Evolutionary conservation across 1,140 invertebrate species (phyloP).

Genomic region (Semibalanus balanoides): DNA sequence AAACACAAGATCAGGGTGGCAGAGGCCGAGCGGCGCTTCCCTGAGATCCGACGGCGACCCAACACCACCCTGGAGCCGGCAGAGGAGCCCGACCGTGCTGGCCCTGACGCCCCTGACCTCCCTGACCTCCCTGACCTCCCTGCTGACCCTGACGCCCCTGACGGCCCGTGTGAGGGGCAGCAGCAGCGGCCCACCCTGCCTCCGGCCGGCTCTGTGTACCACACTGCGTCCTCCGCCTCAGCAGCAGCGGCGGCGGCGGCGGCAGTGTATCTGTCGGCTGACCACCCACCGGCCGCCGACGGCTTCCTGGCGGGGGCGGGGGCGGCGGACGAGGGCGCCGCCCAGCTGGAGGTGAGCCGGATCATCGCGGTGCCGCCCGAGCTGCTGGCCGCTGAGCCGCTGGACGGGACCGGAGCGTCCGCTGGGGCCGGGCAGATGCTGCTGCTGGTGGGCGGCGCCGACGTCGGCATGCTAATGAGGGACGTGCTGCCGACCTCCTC

Average conservation of each 20-base stretch:
- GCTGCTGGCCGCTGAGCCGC: not conserved
- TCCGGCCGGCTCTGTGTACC: not conserved
- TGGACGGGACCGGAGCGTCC: not conserved
- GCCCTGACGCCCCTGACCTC: too few species aligned
- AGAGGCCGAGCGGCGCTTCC: constrained; percentile 5
- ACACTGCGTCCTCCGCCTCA: not conserved
- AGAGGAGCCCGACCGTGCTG: not conserved
- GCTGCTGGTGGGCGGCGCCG: not conserved
- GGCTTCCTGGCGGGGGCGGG: not conserved
- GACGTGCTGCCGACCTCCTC: not conserved
- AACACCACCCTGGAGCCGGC: not conserved
- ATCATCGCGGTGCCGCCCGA: not conserved
- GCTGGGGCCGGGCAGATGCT: not conserved
- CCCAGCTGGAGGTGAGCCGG: not conserved
- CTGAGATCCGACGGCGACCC: constrained; percentile 1
- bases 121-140: not conserved
- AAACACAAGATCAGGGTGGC: not conserved
- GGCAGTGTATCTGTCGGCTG: too few species aligned
- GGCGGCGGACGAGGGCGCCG: too few species aligned
- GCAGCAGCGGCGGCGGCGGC: too few species aligned
- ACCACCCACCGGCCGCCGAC: too few species aligned
- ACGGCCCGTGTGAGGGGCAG: not conserved
- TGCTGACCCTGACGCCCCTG: not conserved
- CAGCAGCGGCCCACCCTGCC: not conserved
- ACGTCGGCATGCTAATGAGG: not conserved